Base-by-base conservation (phyloP, 2,797 vertebrate species). In the Melanotaenia trifasciata region DNA sequence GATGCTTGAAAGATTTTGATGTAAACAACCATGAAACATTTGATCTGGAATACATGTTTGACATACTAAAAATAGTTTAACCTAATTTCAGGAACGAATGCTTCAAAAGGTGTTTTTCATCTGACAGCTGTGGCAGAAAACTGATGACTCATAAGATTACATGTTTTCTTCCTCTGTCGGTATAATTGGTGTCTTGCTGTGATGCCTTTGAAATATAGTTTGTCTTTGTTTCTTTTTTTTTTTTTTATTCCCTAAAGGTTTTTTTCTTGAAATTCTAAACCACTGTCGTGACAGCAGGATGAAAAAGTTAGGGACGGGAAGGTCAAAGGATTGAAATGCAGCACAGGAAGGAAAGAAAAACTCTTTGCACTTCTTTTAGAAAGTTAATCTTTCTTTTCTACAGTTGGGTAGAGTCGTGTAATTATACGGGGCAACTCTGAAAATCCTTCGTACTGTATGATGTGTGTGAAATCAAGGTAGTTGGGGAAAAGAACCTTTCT, bases 21-120 rank as follows among this genome's bases (percentile, higher is more conserved):
- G 47, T n/a, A n/a, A 50, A 50, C 20, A 50, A 47, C 6, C 20
- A 18, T 43, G 40, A 43, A 43, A 43, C 40, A 43, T 43, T 36
- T 33, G 10, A 40, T 40, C 11, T 40, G 8, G 11, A 26, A 20
- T 8, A 12, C 35, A 10, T 45, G 35, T 38, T 63, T 68, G 61
- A n/a, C 3, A 0, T 26, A 67, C 58, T 64, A 74, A 73, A 75
- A 79, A 79, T 68, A 79, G 22, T 76, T 76, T 53, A 82, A 78
- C 56, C 63, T 66, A 20, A 73, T 63, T 84, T 0, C 30, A 16
- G 35, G 32, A 58, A 51, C n/a, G 2, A 22, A 8, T 51, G 9
- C 7, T 50, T 50, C 5, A 8, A 28, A 1, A 67, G 58, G 14
- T 62, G 53, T 60, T 69, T 74, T 80, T 72, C 67, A 73, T 81